Evolutionary conservation across 2,113 vertebrate genomes (phyloP), one percentile per base, ranked within the genome.

Genomic region (Pelobates fuscus): DNA sequence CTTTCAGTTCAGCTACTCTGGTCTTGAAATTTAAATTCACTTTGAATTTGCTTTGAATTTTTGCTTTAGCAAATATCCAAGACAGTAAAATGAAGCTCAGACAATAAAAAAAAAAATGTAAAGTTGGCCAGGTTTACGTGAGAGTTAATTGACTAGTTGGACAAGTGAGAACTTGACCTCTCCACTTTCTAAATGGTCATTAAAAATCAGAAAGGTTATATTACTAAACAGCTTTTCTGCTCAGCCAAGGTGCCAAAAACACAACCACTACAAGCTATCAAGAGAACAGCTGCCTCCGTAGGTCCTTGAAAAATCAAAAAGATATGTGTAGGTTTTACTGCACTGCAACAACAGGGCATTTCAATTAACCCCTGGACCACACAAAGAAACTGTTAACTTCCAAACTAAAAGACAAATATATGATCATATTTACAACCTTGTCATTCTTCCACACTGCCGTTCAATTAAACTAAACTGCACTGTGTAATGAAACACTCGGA

Each of bases 341-440:
- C 1, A 71, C 11, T 49, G 10, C 20, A 24, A 62, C 60, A 27
- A 12, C 78, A 7, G 2, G 25, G 32, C 84, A 62, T 12, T 67
- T 75, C 37, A 54, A 72, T 78, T 71, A 83, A 80, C 11, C 17
- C 23, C 32, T 69, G 15, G 70, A 58, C 17, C 73, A 18, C 80
- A 72, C 24, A 59, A 59, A 43, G 54, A 76, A 67, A 58, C 0
- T 30, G 77, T 74, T 81, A 4, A 30, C 32, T 71, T 76, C 52
- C 59, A 7, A 60, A 20, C 26, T 7, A 11, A 27, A 46, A 78
- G 1, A 69, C 43, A 74, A 74, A 63, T 55, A 74, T 15, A 29
- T 11, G 55, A 78, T 61, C n/a, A 52, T 76, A 78, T 61, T 37
- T 78, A 69, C 29, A 79, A 75, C 70, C 2, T 7, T 78, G 7